phyloP scores from a whole-genome alignment of 1,140 invertebrate species.

The Drosophila dunni region DNA sequence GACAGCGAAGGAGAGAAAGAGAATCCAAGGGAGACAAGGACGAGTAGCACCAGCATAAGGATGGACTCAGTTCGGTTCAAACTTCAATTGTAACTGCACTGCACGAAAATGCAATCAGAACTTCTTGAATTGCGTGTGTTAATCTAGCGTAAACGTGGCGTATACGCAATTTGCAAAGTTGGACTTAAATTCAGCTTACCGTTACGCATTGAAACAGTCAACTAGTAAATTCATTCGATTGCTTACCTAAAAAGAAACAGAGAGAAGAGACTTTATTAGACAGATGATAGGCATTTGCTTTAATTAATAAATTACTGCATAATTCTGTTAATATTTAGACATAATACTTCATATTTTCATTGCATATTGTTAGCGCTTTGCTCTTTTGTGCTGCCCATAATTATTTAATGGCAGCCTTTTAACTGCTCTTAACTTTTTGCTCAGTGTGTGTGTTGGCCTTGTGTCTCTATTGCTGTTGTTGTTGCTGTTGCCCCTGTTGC shows the following conservation, averaged over 20 bases:
- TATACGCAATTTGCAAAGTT: conserved; percentile 64
- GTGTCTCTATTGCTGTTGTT: conserved; percentile 45
- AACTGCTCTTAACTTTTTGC: conserved; percentile 25
- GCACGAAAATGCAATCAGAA: conserved; percentile 51
- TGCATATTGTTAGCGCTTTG: not conserved
- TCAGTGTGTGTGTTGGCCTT: conserved; percentile 32
- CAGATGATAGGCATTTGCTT: not conserved
- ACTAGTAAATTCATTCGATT: not conserved
- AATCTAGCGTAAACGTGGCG: conserved; percentile 55
- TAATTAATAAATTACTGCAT: not conserved
- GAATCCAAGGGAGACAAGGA: too few relatives aligned
- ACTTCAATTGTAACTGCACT: conserved; percentile 55
- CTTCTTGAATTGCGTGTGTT: conserved; percentile 34
- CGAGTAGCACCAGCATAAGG: not conserved
- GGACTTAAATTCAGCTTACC: conserved; percentile 11
- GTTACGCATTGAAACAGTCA: not conserved
- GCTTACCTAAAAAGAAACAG: conserved; percentile 39
- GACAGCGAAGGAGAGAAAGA: not conserved
- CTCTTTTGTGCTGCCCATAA: conserved; percentile 12
- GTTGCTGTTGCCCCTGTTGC: conserved; percentile 58
- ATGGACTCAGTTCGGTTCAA: conserved; percentile 1
- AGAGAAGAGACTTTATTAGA: not conserved
- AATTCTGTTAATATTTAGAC: not conserved
- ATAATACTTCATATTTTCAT: not conserved
- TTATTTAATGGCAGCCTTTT: conserved; percentile 1